A percentile compares a stretch with the other conserved stretches of the same genome.
Conservation (phyloP, 2,797 vertebrate species). For the Danionella dracula region DNA sequence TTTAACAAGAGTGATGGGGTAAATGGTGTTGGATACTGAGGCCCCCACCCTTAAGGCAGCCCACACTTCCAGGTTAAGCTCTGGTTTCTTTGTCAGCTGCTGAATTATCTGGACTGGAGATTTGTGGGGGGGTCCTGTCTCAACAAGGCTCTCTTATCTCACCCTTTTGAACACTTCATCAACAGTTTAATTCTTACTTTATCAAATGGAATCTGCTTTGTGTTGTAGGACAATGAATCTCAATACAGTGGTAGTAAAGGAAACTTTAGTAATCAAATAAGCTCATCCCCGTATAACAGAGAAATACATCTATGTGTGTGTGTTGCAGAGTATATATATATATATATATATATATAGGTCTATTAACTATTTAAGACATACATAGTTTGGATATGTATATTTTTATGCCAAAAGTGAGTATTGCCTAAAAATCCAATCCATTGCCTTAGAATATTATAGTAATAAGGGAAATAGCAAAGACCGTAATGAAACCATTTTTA, state of each 20-base stretch:
- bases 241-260: conserved; percentile 53
- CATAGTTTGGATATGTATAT: conserved; percentile 67
- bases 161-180: conserved; percentile 5
- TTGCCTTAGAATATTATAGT: conserved; percentile 77
- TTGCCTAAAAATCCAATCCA: conserved; percentile 71
- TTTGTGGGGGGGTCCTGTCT: conserved; percentile 37
- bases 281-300: conserved; percentile 48
- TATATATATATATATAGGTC: conserved; percentile 58
- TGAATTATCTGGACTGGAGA: conserved; percentile 43
- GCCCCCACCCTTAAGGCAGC: conserved; percentile 62
- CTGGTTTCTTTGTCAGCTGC: conserved; percentile 51
- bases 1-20: conserved; percentile 77
- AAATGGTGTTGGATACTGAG: conserved; percentile 71
- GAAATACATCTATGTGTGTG: conserved; percentile 52
- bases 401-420: conserved; percentile 65
- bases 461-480: conserved; percentile 65
- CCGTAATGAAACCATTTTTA: conserved; percentile 49
- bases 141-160: conserved; percentile 24
- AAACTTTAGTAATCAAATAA: conserved; percentile 72
- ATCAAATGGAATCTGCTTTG: conserved; percentile 44
- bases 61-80: conserved; percentile 60
- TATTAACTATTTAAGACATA: conserved; percentile 60
- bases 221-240: conserved; percentile 62
- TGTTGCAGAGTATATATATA: conserved; percentile 60
- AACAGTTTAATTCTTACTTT: conserved; percentile 27